Conservation (phyloP, 1,140 invertebrate species). For the Eupristina koningsbergeri region DNA sequence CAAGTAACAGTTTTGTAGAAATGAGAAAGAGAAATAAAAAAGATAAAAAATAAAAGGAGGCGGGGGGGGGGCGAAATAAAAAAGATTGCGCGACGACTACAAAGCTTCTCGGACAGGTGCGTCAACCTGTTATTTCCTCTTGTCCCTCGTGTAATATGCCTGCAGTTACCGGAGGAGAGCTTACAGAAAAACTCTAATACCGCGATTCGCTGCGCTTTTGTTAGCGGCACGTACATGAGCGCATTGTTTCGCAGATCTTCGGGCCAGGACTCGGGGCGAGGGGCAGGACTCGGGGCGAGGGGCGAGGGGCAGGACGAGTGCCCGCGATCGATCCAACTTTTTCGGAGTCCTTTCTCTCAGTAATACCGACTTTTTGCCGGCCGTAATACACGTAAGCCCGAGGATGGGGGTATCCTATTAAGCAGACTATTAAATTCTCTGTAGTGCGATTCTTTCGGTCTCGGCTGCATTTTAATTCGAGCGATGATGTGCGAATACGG, state of each 20-base stretch:
- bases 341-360: not conserved
- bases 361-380: not conserved
- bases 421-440: not conserved
- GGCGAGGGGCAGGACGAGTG: not conserved
- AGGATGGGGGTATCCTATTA: not conserved
- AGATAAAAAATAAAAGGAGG: not conserved
- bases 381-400: not conserved
- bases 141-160: slow-evolving; percentile 11
- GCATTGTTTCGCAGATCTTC: slow-evolving; percentile 2
- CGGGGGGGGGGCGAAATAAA: not conserved
- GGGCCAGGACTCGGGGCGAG: not conserved
- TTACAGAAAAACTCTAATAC: slow-evolving; percentile 25
- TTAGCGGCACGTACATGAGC: not conserved
- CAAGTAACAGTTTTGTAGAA: not conserved
- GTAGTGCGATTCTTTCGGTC: not conserved
- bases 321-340: not conserved
- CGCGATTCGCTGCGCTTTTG: slow-evolving; percentile 30
- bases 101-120: slow-evolving; percentile 29
- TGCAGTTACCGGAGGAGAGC: not conserved
- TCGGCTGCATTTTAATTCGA: not conserved
- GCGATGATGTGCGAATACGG: not conserved
- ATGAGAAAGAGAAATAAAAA: not conserved
- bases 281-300: not conserved
- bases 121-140: slow-evolving; percentile 42
- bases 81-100: slow-evolving; percentile 16